Conservation (phyloP, 2,797 vertebrate genomes). For the Zalophus californianus region DNA sequence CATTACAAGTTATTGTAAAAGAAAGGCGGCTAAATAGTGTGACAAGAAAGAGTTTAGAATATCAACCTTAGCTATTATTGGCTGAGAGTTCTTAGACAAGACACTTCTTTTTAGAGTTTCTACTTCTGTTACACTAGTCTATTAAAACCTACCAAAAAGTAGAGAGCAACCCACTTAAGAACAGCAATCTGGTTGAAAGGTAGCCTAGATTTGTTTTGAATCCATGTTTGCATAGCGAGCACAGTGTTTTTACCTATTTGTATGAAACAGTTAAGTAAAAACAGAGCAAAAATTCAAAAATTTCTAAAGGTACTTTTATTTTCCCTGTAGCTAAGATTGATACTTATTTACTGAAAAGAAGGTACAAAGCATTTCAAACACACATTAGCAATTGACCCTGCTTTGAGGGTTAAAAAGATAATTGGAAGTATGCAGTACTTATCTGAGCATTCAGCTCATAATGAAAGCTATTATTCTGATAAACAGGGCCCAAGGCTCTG, state of each 20-base stretch:
- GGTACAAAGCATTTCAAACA: neutral
- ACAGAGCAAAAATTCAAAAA: neutral
- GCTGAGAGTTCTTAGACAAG: neutral
- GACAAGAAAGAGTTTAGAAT: neutral
- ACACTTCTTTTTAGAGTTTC: neutral
- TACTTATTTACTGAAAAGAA: neutral
- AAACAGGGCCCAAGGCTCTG: neutral
- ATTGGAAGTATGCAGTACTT: neutral
- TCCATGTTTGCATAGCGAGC: neutral
- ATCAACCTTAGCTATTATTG: neutral
- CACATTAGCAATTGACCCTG: neutral
- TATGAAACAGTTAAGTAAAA: neutral
- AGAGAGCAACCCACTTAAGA: neutral
- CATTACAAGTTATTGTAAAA: neutral
- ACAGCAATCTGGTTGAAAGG: neutral
- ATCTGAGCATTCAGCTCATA: neutral
- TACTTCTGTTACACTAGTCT: neutral
- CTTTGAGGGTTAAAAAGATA: conserved; percentile 42
- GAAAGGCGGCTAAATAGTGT: neutral
- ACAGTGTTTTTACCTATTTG: neutral
- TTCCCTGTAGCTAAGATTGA: neutral
- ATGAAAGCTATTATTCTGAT: neutral
- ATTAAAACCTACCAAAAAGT: conserved; percentile 9
- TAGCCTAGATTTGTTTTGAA: conserved; percentile 40
- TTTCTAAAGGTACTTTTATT: conserved; percentile 3